Conservation (phyloP, 2,888 invertebrate species). For the Spilosoma lubricipeda region DNA sequence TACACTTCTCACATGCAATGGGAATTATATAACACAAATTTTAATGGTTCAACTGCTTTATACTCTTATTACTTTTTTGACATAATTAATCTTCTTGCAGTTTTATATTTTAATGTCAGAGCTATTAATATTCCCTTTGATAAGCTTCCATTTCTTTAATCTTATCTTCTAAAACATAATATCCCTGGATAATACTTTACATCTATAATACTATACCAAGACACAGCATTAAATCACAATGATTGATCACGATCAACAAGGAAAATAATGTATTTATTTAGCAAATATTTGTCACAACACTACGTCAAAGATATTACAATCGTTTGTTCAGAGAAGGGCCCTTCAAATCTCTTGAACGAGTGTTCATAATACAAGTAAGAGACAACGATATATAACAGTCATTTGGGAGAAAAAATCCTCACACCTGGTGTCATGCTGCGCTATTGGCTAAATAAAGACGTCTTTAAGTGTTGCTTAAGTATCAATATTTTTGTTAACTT, state of each 20-base stretch:
- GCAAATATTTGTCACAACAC: conserved; percentile 22
- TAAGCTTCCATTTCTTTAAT: neutral
- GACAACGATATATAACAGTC: conserved; percentile 31
- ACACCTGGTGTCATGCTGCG: conserved; percentile 50
- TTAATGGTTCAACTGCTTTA: neutral
- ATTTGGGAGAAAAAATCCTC: conserved; percentile 26
- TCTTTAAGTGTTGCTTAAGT: conserved; percentile 15
- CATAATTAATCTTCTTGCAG: neutral
- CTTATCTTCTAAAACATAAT: neutral
- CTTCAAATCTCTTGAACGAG: conserved; percentile 24
- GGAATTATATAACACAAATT: no score
- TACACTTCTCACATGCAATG: no score
- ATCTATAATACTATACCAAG: neutral
- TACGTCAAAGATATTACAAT: conserved; percentile 20
- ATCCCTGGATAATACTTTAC: neutral
- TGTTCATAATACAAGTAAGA: conserved; percentile 18
- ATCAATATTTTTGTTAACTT: conserved; percentile 13
- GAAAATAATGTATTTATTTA: conserved; percentile 18
- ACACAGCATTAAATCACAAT: neutral
- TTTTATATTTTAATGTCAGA: neutral
- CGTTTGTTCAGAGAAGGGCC: conserved; percentile 27
- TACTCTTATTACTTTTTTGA: neutral
- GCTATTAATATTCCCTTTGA: neutral
- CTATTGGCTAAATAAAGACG: conserved; percentile 43
- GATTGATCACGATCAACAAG: neutral